These are phyloP conservation scores for Chrysogorgia sp. DNA, from an alignment of 92 coral and sea anemone species.

Conservation along the genomic window DNA sequence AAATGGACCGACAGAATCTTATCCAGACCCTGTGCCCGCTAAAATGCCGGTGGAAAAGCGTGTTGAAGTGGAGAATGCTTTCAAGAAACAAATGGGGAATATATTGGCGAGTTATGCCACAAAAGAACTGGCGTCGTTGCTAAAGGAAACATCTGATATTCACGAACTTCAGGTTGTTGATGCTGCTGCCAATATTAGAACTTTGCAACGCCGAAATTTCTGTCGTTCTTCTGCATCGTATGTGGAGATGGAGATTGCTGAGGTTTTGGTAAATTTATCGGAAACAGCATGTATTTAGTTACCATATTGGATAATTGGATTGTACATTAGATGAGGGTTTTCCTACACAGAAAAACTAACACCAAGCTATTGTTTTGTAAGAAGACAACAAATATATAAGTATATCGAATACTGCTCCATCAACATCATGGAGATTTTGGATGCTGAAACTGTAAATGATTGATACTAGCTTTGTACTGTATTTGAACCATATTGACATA, in stretches of 20 bases:
- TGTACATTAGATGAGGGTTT: too few species aligned
- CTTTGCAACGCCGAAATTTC: not conserved
- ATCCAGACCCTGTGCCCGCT: constrained; percentile 59
- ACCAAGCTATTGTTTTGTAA: too few species aligned
- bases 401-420: too few species aligned
- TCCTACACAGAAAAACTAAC: too few species aligned
- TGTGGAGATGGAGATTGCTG: constrained; percentile 41
- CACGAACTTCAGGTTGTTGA: not conserved
- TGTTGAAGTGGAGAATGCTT: constrained; percentile 50
- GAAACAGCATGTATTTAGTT: constrained; percentile 16
- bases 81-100: constrained; percentile 16
- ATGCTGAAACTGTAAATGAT: too few species aligned
- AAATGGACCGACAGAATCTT: constrained; percentile 54
- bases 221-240: not conserved
- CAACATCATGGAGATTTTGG: too few species aligned
- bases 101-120: constrained; percentile 16
- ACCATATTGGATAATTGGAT: too few species aligned
- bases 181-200: not conserved
- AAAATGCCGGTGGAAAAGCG: constrained; percentile 44
- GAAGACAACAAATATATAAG: too few species aligned
- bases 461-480: too few species aligned
- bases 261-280: constrained; percentile 27
- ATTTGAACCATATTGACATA: too few species aligned
- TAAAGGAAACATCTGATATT: not conserved
- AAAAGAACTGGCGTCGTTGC: constrained; percentile 24